Evolutionary conservation across 2,888 invertebrate genomes (phyloP).

Genomic region (Spatulosminthurus flaviceps): DNA sequence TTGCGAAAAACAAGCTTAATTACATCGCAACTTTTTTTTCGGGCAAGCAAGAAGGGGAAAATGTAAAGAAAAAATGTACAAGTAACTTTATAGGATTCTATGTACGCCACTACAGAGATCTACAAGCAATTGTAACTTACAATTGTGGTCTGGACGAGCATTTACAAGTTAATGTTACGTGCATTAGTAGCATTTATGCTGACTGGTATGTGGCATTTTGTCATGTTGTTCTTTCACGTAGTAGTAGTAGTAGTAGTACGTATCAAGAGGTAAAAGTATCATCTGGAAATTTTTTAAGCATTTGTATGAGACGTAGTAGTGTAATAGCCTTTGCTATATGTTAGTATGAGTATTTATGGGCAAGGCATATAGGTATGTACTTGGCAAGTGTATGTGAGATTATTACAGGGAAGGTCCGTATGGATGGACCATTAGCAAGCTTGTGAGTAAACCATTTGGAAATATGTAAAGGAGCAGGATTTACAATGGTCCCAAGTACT

Average conservation of each 20-base stretch:
- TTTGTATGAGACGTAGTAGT: too few species aligned
- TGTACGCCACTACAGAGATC: background rate
- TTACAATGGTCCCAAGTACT: background rate
- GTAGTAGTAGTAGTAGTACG: too few species aligned
- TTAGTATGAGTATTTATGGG: too few species aligned
- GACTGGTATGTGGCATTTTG: background rate
- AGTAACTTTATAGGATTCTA: too few species aligned
- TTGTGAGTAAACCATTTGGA: background rate
- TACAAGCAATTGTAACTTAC: background rate
- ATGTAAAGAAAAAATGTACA: background rate
- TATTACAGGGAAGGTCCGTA: too few species aligned
- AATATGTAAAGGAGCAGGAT: background rate
- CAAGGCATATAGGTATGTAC: too few species aligned
- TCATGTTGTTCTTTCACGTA: background rate
- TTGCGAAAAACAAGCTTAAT: background rate
- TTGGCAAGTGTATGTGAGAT: too few species aligned
- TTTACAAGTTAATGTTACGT: background rate
- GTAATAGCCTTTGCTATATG: too few species aligned
- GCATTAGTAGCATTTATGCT: background rate
- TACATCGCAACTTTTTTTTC: conserved; percentile 1
- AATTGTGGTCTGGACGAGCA: background rate
- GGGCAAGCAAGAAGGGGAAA: background rate
- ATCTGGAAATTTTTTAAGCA: too few species aligned
- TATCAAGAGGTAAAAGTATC: too few species aligned
- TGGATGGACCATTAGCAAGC: too few species aligned